phyloP scores from a whole-genome alignment of 2,113 vertebrate genomes.

The Spea multiplicata region DNA sequence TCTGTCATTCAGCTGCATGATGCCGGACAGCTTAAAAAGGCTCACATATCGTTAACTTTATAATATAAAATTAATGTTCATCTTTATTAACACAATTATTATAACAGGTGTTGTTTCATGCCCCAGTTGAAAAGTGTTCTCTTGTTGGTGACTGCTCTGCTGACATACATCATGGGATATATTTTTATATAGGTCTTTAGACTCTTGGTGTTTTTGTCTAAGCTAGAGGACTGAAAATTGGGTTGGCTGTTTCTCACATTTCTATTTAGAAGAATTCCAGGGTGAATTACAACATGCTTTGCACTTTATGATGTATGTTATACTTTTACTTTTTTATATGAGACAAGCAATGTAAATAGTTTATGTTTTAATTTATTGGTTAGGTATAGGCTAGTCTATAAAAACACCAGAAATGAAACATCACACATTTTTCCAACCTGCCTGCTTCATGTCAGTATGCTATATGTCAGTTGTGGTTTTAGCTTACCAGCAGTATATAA shows the following conservation, averaged over 20 bases:
- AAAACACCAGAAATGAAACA: slow-evolving; percentile 33
- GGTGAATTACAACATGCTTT: slow-evolving; percentile 29
- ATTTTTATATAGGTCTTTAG: too few relatives aligned
- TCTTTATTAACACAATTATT: too few relatives aligned
- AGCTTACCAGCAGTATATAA: slow-evolving; percentile 12
- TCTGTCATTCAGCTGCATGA: too few relatives aligned
- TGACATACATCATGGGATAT: too few relatives aligned
- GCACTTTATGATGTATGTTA: slow-evolving; percentile 23
- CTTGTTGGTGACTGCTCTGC: too few relatives aligned
- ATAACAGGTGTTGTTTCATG: too few relatives aligned
- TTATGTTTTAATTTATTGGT: slow-evolving; percentile 36
- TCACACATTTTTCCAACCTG: slow-evolving; percentile 26
- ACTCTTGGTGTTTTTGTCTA: too few relatives aligned
- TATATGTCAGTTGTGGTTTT: slow-evolving; percentile 31
- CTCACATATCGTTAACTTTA: too few relatives aligned
- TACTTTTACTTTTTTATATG: slow-evolving; percentile 38
- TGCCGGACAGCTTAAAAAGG: too few relatives aligned
- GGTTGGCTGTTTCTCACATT: not conserved
- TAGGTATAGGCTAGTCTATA: slow-evolving; percentile 29
- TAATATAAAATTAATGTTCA: too few relatives aligned
- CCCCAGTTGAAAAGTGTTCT: too few relatives aligned
- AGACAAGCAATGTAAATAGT: slow-evolving; percentile 41
- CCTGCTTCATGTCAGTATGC: slow-evolving; percentile 23
- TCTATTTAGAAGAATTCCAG: slow-evolving; percentile 8
- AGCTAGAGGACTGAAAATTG: too few relatives aligned